Evolutionary conservation across 1,140 invertebrate species (phyloP), one percentile per base, ranked within the genome.

Genomic region (Macrosteles quadrilineatus): DNA sequence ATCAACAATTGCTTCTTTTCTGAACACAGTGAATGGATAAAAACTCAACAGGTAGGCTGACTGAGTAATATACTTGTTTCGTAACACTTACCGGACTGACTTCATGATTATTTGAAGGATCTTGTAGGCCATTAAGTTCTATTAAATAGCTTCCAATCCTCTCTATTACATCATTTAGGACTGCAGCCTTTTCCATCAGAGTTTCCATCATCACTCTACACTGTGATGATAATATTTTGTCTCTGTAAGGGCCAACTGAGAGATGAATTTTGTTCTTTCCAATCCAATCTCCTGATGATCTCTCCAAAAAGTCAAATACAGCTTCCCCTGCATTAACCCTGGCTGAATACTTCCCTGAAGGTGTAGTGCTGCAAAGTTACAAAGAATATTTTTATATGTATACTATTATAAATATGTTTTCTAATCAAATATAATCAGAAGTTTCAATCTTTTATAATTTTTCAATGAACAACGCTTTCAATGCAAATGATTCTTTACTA

Each of bases 161-260:
- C 31, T 79, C 76, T 69, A 85, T 84, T n/a, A 77, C 71, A 12
- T 79, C 76, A 65, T 83, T 81, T 6, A 86, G 72, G 25, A 81
- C 76, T 64, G 76, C 55, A 30, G 80, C 80, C 71, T 83, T 81
- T 25, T 83, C 82, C 14, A 78, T 75, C 0, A 86, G 66, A 68
- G 85, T 81, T 66, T 88, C 85, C 71, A 84, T 88, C 85, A 88
- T 87, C 72, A 79, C 30, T 29, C 0, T 55, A n/a, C 1, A 69
- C 77, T 25, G 75, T 78, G 78, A 80, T 80, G 27, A 70, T 69
- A 12, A 47, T 4, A 1, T 78, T 19, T n/a, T 75, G 68, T 25
- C 69, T 30, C 0, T 80, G 79, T 63, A 78, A 76, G 23, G 47
- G 64, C 11, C 77, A 31, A 3, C 79, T 45, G 62, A 78, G 43